Evolutionary conservation across 1,140 invertebrate species (phyloP).

Genomic region (Ptiloglossa arizonensis): DNA sequence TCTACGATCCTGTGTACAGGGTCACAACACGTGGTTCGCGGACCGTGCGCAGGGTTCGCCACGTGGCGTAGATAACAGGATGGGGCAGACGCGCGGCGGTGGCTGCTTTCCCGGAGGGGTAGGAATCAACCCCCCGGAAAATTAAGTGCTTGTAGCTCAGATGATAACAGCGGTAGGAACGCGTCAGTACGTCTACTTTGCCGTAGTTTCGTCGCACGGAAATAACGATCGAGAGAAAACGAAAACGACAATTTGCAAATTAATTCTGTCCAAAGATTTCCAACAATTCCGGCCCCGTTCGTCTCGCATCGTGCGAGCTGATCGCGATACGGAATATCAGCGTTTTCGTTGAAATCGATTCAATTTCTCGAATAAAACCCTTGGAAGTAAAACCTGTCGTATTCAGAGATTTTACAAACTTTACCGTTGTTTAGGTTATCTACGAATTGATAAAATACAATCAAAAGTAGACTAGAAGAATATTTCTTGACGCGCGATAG

Average conservation of each 20-base stretch:
- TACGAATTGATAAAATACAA: too few relatives aligned
- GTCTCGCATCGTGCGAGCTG: too few relatives aligned
- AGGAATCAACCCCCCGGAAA: slow-evolving; percentile 80
- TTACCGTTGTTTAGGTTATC: too few relatives aligned
- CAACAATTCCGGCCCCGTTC: neutral
- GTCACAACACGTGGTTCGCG: slow-evolving; percentile 75
- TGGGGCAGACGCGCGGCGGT: slow-evolving; percentile 66
- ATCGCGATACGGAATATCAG: too few relatives aligned
- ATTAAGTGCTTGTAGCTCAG: slow-evolving; percentile 80
- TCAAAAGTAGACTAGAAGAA: too few relatives aligned
- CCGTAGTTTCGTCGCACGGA: slow-evolving; percentile 37
- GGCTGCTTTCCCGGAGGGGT: slow-evolving; percentile 61
- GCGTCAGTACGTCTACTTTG: slow-evolving; percentile 59
- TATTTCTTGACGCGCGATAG: too few relatives aligned
- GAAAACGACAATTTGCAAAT: neutral
- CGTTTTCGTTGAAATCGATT: too few relatives aligned
- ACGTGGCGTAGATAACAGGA: slow-evolving; percentile 80
- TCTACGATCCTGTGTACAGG: slow-evolving; percentile 66
- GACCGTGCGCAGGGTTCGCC: slow-evolving; percentile 67
- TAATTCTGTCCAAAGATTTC: neutral
- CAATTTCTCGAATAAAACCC: too few relatives aligned
- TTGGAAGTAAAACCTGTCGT: too few relatives aligned
- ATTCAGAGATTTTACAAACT: too few relatives aligned
- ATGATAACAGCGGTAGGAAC: slow-evolving; percentile 73
- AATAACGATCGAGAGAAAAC: slow-evolving; percentile 30